These are phyloP conservation scores for Spodoptera litura DNA, from an alignment of 1,140 invertebrate species.

Conservation along the genomic window DNA sequence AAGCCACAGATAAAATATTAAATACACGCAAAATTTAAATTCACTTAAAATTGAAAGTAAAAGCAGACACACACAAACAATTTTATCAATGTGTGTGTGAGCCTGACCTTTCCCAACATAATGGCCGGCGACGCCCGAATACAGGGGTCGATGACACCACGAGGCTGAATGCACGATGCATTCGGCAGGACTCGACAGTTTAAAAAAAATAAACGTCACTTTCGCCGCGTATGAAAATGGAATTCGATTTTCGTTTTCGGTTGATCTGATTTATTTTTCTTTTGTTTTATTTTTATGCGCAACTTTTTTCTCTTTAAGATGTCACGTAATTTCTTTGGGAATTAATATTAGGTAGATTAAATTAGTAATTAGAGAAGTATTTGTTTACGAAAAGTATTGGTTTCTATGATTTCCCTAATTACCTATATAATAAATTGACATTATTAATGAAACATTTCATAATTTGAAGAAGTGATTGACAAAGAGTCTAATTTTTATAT, in stretches of 20 bases:
- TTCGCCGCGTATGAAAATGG: conserved; percentile 54
- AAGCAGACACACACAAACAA: conserved; percentile 68
- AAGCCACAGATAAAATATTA: conserved; percentile 1
- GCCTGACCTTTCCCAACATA: conserved; percentile 81
- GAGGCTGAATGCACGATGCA: conserved; percentile 73
- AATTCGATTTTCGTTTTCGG: conserved; percentile 27
- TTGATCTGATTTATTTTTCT: conserved; percentile 7
- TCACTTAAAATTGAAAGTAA: conserved; percentile 74
- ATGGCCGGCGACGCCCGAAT: conserved; percentile 75
- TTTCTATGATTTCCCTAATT: too few relatives aligned
- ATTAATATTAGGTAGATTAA: too few relatives aligned
- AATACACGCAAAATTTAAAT: conserved; percentile 28
- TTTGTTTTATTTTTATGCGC: too few relatives aligned
- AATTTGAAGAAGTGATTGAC: too few relatives aligned
- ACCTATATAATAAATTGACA: too few relatives aligned
- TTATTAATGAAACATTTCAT: too few relatives aligned
- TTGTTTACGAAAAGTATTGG: too few relatives aligned
- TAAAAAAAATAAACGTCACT: conserved; percentile 62
- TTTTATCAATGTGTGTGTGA: conserved; percentile 59
- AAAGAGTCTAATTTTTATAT: too few relatives aligned
- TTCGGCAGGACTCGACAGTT: conserved; percentile 73
- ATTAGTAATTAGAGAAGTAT: too few relatives aligned
- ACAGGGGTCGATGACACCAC: conserved; percentile 69
- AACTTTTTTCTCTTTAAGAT: too few relatives aligned
- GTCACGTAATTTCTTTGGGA: too few relatives aligned